Conservation (phyloP, 2,113 vertebrate species). For the Cyanoliseus patagonus region DNA sequence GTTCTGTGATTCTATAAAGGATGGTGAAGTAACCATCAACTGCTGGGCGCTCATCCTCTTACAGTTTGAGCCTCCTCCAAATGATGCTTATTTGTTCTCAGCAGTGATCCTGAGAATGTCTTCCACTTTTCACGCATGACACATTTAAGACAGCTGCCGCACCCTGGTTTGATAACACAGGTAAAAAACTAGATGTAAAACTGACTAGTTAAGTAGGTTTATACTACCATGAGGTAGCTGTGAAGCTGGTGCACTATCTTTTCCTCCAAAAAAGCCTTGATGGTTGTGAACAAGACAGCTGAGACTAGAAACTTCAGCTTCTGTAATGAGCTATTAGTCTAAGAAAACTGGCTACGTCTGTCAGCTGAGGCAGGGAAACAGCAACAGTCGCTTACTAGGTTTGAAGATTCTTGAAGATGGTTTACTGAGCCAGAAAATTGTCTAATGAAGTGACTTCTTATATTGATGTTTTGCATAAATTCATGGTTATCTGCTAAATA, state of each 20-base stretch:
- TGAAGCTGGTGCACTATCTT: neutral
- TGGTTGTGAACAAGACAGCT: neutral
- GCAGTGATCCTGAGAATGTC: neutral
- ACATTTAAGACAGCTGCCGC: neutral
- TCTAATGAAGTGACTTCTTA: neutral
- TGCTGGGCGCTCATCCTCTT: neutral
- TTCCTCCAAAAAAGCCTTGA: accelerated
- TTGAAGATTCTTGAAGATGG: neutral
- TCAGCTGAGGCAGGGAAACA: neutral
- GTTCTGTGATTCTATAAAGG: neutral
- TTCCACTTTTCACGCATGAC: neutral
- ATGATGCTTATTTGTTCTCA: neutral
- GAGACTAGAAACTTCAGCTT: neutral
- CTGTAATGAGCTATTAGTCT: neutral
- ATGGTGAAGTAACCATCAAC: neutral
- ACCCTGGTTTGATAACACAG: neutral
- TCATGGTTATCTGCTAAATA: neutral
- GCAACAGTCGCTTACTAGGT: neutral
- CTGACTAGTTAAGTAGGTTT: neutral
- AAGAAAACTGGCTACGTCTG: neutral
- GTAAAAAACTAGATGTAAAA: neutral
- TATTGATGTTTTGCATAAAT: neutral
- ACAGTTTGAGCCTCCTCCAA: neutral
- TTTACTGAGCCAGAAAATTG: conserved; percentile 19
- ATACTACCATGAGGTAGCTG: neutral